These are phyloP conservation scores for Cyanocitta stelleri DNA, from an alignment of 2,113 vertebrate genomes.

Conservation along the genomic window DNA sequence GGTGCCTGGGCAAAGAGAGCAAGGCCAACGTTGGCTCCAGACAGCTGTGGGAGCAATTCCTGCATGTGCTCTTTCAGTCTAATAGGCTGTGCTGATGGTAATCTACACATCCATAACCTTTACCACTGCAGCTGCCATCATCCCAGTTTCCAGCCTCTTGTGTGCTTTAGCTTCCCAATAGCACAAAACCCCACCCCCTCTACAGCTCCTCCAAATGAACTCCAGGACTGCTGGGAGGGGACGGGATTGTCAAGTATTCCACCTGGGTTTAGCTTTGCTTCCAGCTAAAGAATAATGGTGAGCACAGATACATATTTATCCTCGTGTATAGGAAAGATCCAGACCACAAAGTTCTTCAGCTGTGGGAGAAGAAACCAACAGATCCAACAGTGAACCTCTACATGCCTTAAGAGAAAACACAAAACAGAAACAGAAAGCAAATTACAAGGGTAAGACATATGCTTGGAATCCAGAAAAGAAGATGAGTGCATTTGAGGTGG, in stretches of 20 bases:
- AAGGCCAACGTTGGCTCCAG: background rate
- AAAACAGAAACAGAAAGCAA: background rate
- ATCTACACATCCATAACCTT: background rate
- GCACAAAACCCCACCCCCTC: background rate
- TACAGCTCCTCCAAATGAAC: background rate
- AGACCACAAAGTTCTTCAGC: background rate
- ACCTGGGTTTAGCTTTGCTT: background rate
- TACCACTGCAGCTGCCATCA: background rate
- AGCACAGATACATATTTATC: background rate
- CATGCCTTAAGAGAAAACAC: background rate
- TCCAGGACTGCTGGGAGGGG: background rate
- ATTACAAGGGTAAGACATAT: background rate
- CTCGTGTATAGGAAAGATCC: fast-evolving
- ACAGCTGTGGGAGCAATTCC: background rate
- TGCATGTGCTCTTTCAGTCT: background rate
- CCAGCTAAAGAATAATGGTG: background rate
- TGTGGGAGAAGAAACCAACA: background rate
- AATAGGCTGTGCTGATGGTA: background rate
- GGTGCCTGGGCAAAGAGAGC: background rate
- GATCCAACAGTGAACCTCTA: background rate
- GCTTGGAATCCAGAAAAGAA: background rate
- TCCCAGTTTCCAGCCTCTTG: background rate
- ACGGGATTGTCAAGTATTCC: background rate
- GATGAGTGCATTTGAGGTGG: background rate
- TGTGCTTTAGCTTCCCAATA: background rate